A percentile compares a stretch with the other conserved stretches of the same genome.
phyloP scores from a whole-genome alignment of 2,797 vertebrate genomes.

The Kryptopterus vitreolus region DNA sequence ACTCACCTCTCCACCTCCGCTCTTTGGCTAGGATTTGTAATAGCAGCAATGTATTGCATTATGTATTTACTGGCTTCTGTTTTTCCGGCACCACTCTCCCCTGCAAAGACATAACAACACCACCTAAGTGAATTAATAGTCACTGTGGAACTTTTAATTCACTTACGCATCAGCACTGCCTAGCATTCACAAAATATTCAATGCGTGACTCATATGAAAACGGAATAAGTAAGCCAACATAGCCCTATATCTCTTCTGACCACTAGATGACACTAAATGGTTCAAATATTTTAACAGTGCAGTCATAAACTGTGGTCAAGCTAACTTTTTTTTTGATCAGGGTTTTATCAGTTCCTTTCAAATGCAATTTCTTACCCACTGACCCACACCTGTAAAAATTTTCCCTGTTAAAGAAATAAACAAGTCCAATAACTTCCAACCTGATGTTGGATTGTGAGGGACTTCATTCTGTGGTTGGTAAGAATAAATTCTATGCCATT shows the following conservation, averaged over 20 bases:
- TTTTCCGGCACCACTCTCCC: conserved; percentile 97
- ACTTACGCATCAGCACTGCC: not conserved
- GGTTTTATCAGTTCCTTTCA: conserved; percentile 52
- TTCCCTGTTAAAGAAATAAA: conserved; percentile 47
- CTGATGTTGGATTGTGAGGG: conserved; percentile 24
- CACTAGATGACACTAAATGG: conserved; percentile 67
- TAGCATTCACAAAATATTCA: conserved; percentile 8
- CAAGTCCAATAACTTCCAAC: conserved; percentile 22
- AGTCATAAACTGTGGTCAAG: conserved; percentile 55
- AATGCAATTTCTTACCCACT: conserved; percentile 33
- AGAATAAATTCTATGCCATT: conserved; percentile 33
- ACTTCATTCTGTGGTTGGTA: conserved; percentile 15
- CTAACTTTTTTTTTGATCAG: conserved; percentile 34
- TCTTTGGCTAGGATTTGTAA: conserved; percentile 96
- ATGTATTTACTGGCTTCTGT: conserved; percentile 99
- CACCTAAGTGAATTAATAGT: not conserved
- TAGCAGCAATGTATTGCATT: conserved; percentile 99
- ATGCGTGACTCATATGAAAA: not conserved
- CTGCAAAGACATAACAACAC: conserved; percentile 67
- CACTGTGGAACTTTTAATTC: not conserved
- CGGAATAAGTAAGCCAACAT: not conserved
- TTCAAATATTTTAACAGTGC: conserved; percentile 41
- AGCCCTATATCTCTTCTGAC: conserved; percentile 52
- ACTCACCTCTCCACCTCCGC: conserved; percentile 95
- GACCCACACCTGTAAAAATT: conserved; percentile 34